Evolutionary conservation across 2,888 invertebrate genomes (phyloP).

Genomic region (Mactromeris polynyma): DNA sequence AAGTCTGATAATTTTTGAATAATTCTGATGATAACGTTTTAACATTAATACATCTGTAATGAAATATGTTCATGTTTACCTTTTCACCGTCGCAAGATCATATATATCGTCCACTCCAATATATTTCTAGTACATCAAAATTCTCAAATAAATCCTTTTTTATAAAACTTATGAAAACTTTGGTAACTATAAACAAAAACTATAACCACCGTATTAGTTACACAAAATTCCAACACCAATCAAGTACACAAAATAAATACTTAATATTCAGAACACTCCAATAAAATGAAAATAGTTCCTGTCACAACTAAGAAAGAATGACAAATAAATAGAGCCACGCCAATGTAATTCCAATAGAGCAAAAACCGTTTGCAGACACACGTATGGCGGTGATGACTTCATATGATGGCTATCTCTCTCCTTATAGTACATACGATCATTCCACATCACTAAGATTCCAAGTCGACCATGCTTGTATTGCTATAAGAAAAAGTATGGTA

Average conservation of each 20-base stretch:
- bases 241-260: neutral
- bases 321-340: neutral
- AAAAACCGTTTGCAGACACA: neutral
- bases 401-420: neutral
- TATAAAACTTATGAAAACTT: neutral
- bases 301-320: neutral
- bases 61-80: neutral
- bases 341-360: neutral
- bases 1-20: too few species aligned
- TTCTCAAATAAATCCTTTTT: neutral
- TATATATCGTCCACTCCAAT: neutral
- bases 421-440: neutral
- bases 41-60: too few species aligned
- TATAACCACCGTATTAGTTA: neutral
- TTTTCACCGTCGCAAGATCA: neutral
- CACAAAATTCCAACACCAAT: neutral
- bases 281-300: conserved; percentile 5
- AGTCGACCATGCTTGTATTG: neutral
- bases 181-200: neutral
- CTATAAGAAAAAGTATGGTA: neutral
- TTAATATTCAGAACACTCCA: neutral
- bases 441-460: neutral
- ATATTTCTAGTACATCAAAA: neutral
- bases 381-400: neutral
- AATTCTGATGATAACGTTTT: too few species aligned